A percentile compares a stretch with the other conserved stretches of the same genome.
These are phyloP conservation scores for Siderastrea radians DNA, from an alignment of 92 coral and sea anemone genomes.

Conservation along the genomic window DNA sequence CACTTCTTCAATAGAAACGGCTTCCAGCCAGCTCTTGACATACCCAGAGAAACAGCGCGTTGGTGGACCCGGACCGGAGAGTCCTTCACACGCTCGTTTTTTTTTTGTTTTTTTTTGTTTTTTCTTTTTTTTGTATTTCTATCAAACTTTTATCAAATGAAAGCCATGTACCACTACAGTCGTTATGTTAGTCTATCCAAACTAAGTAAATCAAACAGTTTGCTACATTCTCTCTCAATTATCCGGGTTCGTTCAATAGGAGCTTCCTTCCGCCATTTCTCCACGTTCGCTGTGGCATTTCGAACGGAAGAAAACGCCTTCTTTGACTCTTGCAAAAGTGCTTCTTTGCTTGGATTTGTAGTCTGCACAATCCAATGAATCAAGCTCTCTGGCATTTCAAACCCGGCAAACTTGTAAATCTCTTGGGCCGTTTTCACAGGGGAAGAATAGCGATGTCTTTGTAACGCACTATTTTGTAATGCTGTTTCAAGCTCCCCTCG, in stretches of 20 bases:
- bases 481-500: slow-evolving; percentile 11
- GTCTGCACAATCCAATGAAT: slow-evolving; percentile 46
- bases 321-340: slow-evolving; percentile 9
- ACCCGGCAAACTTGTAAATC: slow-evolving; percentile 66
- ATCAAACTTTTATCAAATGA: too few species aligned
- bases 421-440: slow-evolving; percentile 59
- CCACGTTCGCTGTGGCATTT: slow-evolving; percentile 55
- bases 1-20: too few species aligned
- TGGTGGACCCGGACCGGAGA: too few species aligned
- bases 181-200: slow-evolving; percentile 30
- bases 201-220: slow-evolving; percentile 42
- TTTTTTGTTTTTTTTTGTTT: too few species aligned
- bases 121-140: too few species aligned
- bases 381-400: slow-evolving; percentile 55
- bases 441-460: slow-evolving; percentile 47
- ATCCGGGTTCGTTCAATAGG: slow-evolving; percentile 44
- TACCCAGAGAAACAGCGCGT: too few species aligned
- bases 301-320: slow-evolving; percentile 52
- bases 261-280: slow-evolving; percentile 60
- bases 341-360: slow-evolving; percentile 58
- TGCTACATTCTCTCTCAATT: slow-evolving; percentile 53
- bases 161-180: too few species aligned
- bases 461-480: slow-evolving; percentile 48
- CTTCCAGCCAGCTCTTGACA: too few species aligned
- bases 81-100: too few species aligned